Conservation (phyloP, 2,888 invertebrate genomes). For the Patella pellucida region DNA sequence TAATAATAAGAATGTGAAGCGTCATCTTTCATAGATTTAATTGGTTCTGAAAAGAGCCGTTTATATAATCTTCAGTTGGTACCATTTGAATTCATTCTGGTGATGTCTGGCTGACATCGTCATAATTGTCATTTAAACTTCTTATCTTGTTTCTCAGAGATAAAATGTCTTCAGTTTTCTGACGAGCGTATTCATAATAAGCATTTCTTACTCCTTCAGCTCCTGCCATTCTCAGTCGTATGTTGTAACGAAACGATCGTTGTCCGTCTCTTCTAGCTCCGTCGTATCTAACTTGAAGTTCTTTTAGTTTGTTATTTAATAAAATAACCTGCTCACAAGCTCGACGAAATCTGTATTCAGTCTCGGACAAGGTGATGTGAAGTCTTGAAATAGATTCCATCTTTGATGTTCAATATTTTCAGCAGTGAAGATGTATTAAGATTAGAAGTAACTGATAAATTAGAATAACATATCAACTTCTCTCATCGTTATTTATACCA, state of each 20-base stretch:
- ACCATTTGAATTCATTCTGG: no score
- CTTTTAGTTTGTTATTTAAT: slow-evolving; percentile 16
- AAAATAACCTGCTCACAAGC: slow-evolving; percentile 21
- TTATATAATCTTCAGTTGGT: no score
- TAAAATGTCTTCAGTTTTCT: slow-evolving; percentile 16
- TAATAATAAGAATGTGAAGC: no score
- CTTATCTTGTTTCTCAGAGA: not conserved
- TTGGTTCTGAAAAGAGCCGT: no score
- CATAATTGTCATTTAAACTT: no score
- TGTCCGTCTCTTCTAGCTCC: slow-evolving; percentile 12
- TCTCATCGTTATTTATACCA: no score
- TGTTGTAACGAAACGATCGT: slow-evolving; percentile 19
- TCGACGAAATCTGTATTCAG: slow-evolving; percentile 15
- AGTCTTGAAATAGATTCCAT: not conserved
- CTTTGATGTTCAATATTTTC: not conserved
- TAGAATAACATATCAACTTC: no score
- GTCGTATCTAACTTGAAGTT: slow-evolving; percentile 18
- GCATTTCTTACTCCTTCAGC: slow-evolving; percentile 22
- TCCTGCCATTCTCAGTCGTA: slow-evolving; percentile 13
- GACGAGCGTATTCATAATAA: slow-evolving; percentile 21
- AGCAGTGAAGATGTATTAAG: no score
- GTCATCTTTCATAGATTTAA: no score
- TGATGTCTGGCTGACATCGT: no score
- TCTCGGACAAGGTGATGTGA: not conserved
- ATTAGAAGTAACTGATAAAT: no score